phyloP scores from a whole-genome alignment of 1,140 invertebrate species.

The Melanaphis sacchari region DNA sequence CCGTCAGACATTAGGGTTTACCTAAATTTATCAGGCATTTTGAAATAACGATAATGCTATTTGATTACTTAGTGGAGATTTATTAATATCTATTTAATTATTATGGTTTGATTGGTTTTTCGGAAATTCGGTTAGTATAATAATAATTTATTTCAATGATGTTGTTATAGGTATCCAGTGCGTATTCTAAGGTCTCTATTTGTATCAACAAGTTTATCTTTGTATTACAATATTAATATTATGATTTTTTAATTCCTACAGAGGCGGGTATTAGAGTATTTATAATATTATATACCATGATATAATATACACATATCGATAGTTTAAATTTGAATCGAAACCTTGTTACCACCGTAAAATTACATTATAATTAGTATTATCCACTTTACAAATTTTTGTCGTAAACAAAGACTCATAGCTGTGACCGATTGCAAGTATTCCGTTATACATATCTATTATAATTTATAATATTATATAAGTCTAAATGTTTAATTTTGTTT shows the following conservation, averaged over 20 bases:
- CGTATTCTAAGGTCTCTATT: neutral
- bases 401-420: neutral
- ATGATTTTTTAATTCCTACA: neutral
- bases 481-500: neutral
- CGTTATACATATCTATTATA: neutral
- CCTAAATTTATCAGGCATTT: neutral
- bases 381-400: neutral
- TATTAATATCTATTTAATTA: neutral
- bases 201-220: neutral
- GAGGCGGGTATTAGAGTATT: neutral
- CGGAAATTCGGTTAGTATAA: neutral
- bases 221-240: neutral
- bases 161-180: neutral
- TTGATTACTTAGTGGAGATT: neutral
- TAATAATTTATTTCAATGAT: neutral
- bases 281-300: neutral
- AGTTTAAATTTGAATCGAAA: neutral
- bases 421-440: neutral
- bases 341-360: neutral
- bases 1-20: neutral
- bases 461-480: too few relatives aligned
- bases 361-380: neutral
- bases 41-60: neutral
- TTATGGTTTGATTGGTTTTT: neutral
- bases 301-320: neutral